Base-by-base conservation (phyloP, 2,797 vertebrate species). In the Rhinichthys osculus region DNA sequence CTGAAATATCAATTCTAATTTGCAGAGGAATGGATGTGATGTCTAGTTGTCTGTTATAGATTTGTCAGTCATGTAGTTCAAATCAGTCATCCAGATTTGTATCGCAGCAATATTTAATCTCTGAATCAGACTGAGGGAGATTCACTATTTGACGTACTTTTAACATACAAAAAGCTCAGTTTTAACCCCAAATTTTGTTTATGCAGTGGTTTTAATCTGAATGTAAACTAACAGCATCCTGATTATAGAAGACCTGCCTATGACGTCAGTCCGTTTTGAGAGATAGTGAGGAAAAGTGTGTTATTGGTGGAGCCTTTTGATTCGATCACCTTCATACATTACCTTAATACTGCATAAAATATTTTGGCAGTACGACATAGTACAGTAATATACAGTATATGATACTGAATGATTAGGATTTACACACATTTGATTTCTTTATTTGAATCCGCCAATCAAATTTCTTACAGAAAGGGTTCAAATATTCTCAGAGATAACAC, bases 1-100 rank as follows among this genome's bases (percentile, higher is more conserved):
- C 52, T 74, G 59, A 66, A 84, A 79, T 66, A 81, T 81, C 82
- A 57, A 76, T 84, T 73, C 47, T 74, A 67, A 81, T 84, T 69
- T 38, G 73, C 57, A 73, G 30, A 35, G 35, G 40, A 79, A 57
- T 59, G 66, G 69, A 73, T 72, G 66, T 50, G 42, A 64, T 27
- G 71, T 64, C 73, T 82, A 19, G 4, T 62, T 72, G 73, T 30
- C 54, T 83, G 33, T 73, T 54, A 73, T 62, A 73, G 69, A 80
- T 79, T 79, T 80, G 27, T 35, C 59, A 66, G 23, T 83, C 81
- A 42, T 50, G 52, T 54, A 7, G 81, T 62, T 33, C n/a, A 30
- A 73, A 71, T 57, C 38, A 70, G 40, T 35, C 50, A 86, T 82
- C 30, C 23, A 66, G 33, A 76, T 47, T 50, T 62, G 71, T 62